Base-by-base conservation (phyloP, 2,888 invertebrate species). In the Diarsia rubi region DNA sequence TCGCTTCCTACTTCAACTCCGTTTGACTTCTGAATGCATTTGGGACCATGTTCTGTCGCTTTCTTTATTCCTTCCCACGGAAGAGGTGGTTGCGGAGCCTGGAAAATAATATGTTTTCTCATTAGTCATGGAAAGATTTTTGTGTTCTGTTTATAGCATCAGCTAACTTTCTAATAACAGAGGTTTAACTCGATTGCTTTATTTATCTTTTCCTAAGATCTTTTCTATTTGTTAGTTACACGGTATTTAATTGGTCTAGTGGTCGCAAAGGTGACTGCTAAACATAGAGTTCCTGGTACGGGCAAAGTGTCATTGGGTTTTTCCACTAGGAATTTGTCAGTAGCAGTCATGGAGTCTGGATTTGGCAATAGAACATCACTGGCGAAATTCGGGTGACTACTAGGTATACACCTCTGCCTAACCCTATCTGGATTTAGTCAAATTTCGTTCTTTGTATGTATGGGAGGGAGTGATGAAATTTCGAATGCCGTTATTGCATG, bases 81-180 rank as follows among this genome's bases (percentile, higher is more conserved):
- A 14, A 86, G 68, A 2, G 91, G 89, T 19, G 91, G 90, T 71
- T 78, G 83, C 1, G 93, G 93, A 6, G 91, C 91, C 93, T 93
- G 86, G 21, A 90, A 88, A 62, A 42, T n/a, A 60, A n/a, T n/a
- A 62, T 16, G 2, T 16, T 42, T 3, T 62, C n/a, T n/a, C 19
- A 62, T 42, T 42, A 62, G 42, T 6, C 8, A 42, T 42, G 14
- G 8, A n/a, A 14, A 37, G 3, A 3, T 57, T 59, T 59, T 27
- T 57, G 12, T 11, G 24, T 14, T 54, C 1, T 24, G 24, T 54
- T 54, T n/a, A n/a, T 49, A 52, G 12, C 52, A 24, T 12, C 12
- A 2, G n/a, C 12, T 24, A 14, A 24, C 0, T 54, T 14, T n/a
- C 12, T 5, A 6, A 8, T 54, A 24, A 14, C 6, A 54, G 16